phyloP scores from a whole-genome alignment of 1,140 invertebrate species.

The Bombus confusus region DNA sequence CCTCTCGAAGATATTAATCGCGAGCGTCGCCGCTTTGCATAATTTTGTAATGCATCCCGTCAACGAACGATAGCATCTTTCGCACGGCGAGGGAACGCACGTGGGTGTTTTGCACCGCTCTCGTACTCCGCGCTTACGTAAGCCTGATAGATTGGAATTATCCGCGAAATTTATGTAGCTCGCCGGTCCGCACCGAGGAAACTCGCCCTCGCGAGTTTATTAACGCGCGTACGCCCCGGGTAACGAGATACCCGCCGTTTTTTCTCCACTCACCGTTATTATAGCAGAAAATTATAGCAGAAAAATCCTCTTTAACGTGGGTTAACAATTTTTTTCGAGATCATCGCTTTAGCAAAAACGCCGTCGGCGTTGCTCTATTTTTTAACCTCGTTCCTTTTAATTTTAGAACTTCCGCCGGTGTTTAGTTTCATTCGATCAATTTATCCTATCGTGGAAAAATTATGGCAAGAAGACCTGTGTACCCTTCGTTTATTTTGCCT shows the following conservation, averaged over 20 bases:
- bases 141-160: constrained; percentile 50
- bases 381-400: too few species aligned
- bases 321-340: not conserved
- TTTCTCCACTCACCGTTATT: not conserved
- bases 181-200: constrained; percentile 3
- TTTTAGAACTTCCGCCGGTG: too few species aligned
- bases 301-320: not conserved
- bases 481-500: too few species aligned
- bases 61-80: constrained; percentile 63
- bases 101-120: constrained; percentile 52
- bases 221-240: not conserved
- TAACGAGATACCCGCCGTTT: not conserved
- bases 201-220: not conserved
- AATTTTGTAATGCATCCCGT: constrained; percentile 69
- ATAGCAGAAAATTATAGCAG: not conserved
- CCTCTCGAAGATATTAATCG: constrained; percentile 62
- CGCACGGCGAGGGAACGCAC: constrained; percentile 62
- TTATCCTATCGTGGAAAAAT: too few species aligned
- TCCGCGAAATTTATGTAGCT: constrained; percentile 43
- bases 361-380: too few species aligned
- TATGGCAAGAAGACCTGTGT: too few species aligned
- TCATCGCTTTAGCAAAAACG: not conserved
- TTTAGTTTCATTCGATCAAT: too few species aligned
- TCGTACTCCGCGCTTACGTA: constrained; percentile 35
- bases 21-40: constrained; percentile 63